phyloP scores from a whole-genome alignment of 2,113 vertebrate species.

The Gobio gobio region DNA sequence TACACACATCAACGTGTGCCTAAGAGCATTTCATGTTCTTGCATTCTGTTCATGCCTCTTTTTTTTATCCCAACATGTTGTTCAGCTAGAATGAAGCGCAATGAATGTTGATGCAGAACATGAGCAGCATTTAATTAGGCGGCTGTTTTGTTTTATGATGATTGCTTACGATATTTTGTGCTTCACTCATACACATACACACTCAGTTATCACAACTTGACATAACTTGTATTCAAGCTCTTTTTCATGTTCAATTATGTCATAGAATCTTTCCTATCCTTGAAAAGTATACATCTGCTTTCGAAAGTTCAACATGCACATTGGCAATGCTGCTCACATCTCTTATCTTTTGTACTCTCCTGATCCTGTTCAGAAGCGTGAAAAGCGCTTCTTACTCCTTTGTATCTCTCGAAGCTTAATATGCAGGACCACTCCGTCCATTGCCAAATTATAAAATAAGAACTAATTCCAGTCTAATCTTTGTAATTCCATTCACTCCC shows the following conservation, averaged over 20 bases:
- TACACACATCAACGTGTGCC: neutral
- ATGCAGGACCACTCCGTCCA: slow-evolving; percentile 48
- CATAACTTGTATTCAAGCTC: neutral
- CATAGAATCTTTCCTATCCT: neutral
- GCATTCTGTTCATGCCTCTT: neutral
- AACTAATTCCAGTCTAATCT: slow-evolving; percentile 24
- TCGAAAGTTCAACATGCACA: slow-evolving; percentile 7
- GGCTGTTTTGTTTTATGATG: neutral
- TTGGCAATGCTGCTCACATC: slow-evolving; percentile 52
- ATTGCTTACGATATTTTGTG: neutral
- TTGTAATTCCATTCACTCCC: slow-evolving; percentile 24
- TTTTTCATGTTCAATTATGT: neutral
- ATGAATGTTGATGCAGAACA: slow-evolving; percentile 10
- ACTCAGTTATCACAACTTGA: neutral
- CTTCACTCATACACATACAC: neutral
- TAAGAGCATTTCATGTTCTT: neutral
- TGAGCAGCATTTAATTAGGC: slow-evolving; percentile 7
- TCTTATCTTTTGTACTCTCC: slow-evolving; percentile 50
- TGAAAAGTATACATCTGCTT: neutral
- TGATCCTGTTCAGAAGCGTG: slow-evolving; percentile 37
- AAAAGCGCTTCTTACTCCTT: slow-evolving; percentile 38
- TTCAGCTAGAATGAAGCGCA: neutral
- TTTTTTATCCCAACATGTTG: neutral
- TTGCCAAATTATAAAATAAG: slow-evolving; percentile 40
- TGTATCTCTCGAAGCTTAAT: slow-evolving; percentile 49